These are phyloP conservation scores for Pomatostomus ruficeps DNA, from an alignment of 2,113 vertebrate genomes.

Conservation along the genomic window DNA sequence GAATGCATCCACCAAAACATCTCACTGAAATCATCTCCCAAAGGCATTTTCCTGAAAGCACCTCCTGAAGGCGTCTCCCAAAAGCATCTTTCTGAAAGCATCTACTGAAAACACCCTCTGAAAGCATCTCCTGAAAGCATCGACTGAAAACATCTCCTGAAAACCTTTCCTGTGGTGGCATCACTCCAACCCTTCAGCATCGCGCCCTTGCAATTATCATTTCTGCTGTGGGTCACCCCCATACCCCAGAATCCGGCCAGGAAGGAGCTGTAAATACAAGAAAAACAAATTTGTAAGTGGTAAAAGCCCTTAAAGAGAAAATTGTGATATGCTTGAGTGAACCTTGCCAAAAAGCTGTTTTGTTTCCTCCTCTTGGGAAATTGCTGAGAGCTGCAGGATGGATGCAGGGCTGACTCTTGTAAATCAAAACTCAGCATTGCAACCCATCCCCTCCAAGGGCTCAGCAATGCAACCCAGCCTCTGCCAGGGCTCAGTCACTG, in stretches of 20 bases:
- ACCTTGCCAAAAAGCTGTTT: not conserved
- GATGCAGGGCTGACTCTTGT: not conserved
- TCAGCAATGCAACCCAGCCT: too few species aligned
- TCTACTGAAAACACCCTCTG: not conserved
- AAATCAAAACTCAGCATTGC: not conserved
- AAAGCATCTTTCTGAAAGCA: too few species aligned
- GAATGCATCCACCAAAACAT: not conserved
- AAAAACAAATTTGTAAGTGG: not conserved
- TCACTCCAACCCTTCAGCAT: not conserved
- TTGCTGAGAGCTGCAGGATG: not conserved
- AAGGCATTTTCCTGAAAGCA: not conserved
- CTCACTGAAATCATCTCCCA: not conserved
- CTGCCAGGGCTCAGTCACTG: not conserved
- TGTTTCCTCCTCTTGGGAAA: not conserved
- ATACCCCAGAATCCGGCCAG: accelerated
- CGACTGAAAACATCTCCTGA: not conserved
- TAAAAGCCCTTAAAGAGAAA: not conserved
- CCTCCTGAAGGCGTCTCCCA: not conserved
- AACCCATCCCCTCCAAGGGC: not conserved
- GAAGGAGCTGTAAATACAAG: not conserved
- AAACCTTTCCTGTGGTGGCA: not conserved
- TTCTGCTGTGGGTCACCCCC: not conserved
- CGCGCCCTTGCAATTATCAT: not conserved
- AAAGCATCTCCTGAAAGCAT: not conserved
- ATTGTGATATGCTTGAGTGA: not conserved